Evolutionary conservation across 2,797 vertebrate species (phyloP), one percentile per base, ranked within the genome.

Genomic region (Graptemys geographica): DNA sequence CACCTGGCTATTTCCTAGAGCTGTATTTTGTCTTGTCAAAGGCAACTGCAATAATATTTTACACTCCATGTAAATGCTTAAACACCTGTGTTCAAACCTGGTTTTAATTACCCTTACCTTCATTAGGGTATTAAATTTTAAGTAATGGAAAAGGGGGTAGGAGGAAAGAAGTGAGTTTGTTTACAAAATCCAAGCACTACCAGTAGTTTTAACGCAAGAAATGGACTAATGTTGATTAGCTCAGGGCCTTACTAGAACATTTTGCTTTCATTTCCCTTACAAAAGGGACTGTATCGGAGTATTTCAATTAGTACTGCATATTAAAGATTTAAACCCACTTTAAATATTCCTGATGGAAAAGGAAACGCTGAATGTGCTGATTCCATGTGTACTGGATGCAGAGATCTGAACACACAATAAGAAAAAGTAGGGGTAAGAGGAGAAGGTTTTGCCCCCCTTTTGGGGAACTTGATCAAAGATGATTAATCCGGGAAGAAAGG

Each of bases 271-370:
- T 98, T 90, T 97, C 94, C 79, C 95, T 96, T 95, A 97, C 76
- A 96, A 97, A 97, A 97, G 74, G 91, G 83, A 96, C 86, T 94
- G 62, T 90, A 95, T 94, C 90, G 96, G 95, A 97, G 93, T 97
- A 97, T 97, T 97, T 97, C 96, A 97, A 96, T 97, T 97, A 98
- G 88, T 97, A 98, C 91, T 95, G 93, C 95, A 80, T 95, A 97
- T 97, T 97, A 98, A 97, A 97, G 97, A 97, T 98, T 97, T 97
- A 97, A 98, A 92, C 41, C 95, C 94, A 97, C 94, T 97, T 97
- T 96, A 97, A 97, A 93, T 96, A 97, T 96, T 96, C 96, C 87
- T 97, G 95, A 96, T 97, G 96, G 96, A 93, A 97, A 96, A 97
- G 92, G 95, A 97, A 97, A 97, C 95, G 97, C 97, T 97, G 97